phyloP scores from a whole-genome alignment of 1,140 invertebrate species.

The Galleria mellonella region DNA sequence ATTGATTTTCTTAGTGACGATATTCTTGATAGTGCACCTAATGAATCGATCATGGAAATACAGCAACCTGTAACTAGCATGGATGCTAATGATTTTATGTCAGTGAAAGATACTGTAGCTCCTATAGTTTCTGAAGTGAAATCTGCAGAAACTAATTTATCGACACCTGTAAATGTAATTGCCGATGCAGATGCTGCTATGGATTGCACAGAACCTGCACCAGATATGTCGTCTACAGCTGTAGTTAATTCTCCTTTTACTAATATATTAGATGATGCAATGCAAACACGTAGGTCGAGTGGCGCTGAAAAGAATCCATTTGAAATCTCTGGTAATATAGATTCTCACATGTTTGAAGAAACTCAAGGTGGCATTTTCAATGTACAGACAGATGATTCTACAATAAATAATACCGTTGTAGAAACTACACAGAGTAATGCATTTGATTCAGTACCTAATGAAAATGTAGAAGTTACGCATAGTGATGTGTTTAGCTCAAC shows the following conservation, averaged over 20 bases:
- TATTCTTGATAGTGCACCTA: constrained; percentile 52
- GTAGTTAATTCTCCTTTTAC: constrained; percentile 41
- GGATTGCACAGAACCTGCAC: constrained; percentile 48
- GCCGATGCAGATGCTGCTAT: constrained; percentile 32
- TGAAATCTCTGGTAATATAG: constrained; percentile 16
- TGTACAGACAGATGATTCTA: constrained; percentile 7
- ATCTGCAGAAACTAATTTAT: background rate
- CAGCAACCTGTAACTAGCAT: constrained; percentile 12
- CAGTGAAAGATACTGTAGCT: background rate
- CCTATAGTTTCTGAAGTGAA: background rate
- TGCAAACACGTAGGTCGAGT: constrained; percentile 3
- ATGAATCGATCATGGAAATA: constrained; percentile 21
- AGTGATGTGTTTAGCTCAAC: constrained; percentile 8
- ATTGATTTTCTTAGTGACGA: constrained; percentile 76
- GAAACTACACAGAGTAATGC: constrained; percentile 15
- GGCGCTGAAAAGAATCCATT: constrained; percentile 56
- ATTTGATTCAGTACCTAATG: constrained; percentile 6
- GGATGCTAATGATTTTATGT: constrained; percentile 8
- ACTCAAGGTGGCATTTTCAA: constrained; percentile 39
- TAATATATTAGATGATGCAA: constrained; percentile 23
- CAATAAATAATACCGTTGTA: constrained; percentile 10
- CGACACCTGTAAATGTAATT: constrained; percentile 1
- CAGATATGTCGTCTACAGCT: constrained; percentile 13
- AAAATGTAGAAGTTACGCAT: background rate
- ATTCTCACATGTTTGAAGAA: background rate